Evolutionary conservation across 1,140 invertebrate species (phyloP), one percentile per base, ranked within the genome.

Genomic region (Ceratoteleas bidentatus): DNA sequence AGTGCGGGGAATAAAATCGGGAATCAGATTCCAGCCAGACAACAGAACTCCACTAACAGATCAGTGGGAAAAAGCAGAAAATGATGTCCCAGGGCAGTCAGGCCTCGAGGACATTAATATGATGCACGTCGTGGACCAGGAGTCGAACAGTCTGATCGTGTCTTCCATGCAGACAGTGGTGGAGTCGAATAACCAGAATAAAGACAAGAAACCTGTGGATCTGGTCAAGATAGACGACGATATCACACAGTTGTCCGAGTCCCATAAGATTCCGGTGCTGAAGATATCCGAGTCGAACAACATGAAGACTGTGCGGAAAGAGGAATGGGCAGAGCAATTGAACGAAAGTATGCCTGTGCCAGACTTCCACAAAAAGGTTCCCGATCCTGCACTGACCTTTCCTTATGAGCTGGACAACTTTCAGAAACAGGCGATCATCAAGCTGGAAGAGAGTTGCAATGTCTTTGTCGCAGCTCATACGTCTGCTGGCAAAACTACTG

Each of bases 391-490:
- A 0, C 94, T 96, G 83, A 94, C 92, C 87, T 99, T 96, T 92
- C 94, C 95, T 32, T 99, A 99, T 92, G 97, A 99, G 88, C 92
- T 99, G 82, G 99, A 99, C 91, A 96, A 94, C 6, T 99, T 99
- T 88, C 99, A 99, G 90, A 99, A 99, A 91, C 94, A 96, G 92
- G 98, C 99, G 6, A 98, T 99, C 83, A 89, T 99, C 8, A 97
- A 96, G 89, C 91, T 99, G 43, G 98, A 99, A 92, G 95, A 98
- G 85, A 95, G 96, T 50, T 95, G 98, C 81, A 97, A 98, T 91
- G 98, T 99, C 2, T 99, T 99, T 92, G 98, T 99, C 0, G 97
- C 99, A 7, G 99, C 99, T 10, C 99, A 99, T 89, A 99, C 99
- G 0, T 99, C 98, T 0, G 99, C 99, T 4, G 99, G 99, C 13